Base-by-base conservation (phyloP, 2,113 vertebrate species). In the Sciurus niger region DNA sequence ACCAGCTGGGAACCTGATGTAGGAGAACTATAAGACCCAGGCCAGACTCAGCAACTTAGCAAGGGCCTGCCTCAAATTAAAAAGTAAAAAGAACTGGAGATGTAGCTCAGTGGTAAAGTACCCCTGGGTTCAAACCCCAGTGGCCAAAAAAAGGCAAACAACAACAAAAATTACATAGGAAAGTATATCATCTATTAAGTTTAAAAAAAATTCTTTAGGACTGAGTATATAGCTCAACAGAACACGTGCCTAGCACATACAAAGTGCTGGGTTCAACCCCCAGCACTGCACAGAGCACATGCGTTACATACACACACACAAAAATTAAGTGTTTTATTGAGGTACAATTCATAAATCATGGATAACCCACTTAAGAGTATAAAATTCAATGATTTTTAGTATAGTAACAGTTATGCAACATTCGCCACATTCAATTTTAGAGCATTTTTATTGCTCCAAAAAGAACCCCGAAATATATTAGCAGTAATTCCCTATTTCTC, bases 141-240 rank as follows among this genome's bases (percentile, higher is more conserved):
- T 58, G 7, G 6, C 20, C 22, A 58, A 58, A 58, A 28, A 28
- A 28, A 2, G 16, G 1, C 24, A 63, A 63, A 67, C 4, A 67
- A 34, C 4, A 67, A 67, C 4, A 84, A 65, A 48, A 74, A 74
- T 43, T 48, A 14, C n/a, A 89, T 2, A 53, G 34, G 85, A 72
- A 97, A 89, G 55, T 46, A 2, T 84, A 58, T 30, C 46, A n/a
- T 55, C n/a, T 65, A 20, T 46, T 94, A 77, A 67, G 60, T 72
- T 58, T 84, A 20, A 58, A 58, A 72, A n/a, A 63, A n/a, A n/a
- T 79, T 53, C 8, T 65, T 25, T 14, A 90, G 74, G 16, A 46
- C 32, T n/a, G 8, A 8, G 30, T 10, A 37, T 16, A 63, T 4
- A 76, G 55, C 37, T 22, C 18, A 40, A 24, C 24, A 60, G 58